A percentile compares a stretch with the other conserved stretches of the same genome.
Conservation (phyloP, 2,888 invertebrate species). For the Julus scandinavius region DNA sequence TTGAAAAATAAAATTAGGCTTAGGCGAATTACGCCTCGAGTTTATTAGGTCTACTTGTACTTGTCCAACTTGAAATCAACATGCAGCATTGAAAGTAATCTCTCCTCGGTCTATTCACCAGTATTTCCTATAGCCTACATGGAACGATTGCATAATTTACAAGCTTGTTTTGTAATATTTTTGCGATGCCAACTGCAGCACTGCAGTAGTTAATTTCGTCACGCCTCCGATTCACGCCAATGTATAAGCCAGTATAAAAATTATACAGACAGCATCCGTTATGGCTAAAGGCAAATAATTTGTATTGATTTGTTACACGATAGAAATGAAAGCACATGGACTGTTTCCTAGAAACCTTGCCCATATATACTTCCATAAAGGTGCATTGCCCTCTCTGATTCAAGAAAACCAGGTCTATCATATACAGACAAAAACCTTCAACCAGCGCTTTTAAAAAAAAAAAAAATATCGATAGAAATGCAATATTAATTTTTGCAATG, state of each 20-base stretch:
- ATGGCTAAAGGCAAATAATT: background rate
- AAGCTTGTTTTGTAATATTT: background rate
- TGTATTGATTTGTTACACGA: background rate
- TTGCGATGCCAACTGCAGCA: background rate
- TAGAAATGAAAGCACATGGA: background rate
- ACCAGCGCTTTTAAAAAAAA: background rate
- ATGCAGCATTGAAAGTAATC: background rate
- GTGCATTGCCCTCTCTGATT: background rate
- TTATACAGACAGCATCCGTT: background rate
- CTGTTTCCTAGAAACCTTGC: background rate
- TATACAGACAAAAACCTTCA: background rate
- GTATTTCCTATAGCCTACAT: too few relatives aligned
- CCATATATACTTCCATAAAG: background rate
- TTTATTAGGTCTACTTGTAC: background rate
- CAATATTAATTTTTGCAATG: background rate
- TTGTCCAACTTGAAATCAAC: background rate
- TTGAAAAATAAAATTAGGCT: background rate
- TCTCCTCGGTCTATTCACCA: background rate
- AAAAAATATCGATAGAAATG: constrained; percentile 7
- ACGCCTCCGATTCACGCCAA: background rate
- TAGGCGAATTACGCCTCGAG: background rate
- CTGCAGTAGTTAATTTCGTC: background rate
- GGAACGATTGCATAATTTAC: too few relatives aligned
- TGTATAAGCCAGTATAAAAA: background rate
- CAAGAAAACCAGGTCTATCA: too few relatives aligned